Base-by-base conservation (phyloP, 1,140 invertebrate species). In the Hetaerina americana region DNA sequence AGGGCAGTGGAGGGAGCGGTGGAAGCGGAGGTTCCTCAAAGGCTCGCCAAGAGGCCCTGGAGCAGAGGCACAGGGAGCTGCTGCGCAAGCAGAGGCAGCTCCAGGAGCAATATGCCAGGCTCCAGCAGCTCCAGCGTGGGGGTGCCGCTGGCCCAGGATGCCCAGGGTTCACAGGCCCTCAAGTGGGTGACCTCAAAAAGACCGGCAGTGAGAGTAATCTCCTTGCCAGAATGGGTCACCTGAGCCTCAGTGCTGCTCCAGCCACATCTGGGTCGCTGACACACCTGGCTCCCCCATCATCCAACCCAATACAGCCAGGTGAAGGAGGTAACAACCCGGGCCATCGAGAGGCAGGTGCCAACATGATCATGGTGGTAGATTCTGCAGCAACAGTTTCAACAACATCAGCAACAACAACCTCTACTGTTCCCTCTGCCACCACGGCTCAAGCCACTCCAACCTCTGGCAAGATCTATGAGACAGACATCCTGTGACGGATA, bases 131-230 rank as follows among this genome's bases (percentile, higher is more conserved):
- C 26, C 92, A 93, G 76, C 86, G 92, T 66, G 88, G 89, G 66
- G 87, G 89, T 12, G 86, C 89, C 0, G 85, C 40, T 18, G 40
- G 15, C 87, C 0, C 78, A 87, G 67, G 77, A 83, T 12, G 81
- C 84, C 10, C 79, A 84, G 29, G 87, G 87, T 68, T 85, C 86
- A 24, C 82, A 85, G 24, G 84, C 86, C 18, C 85, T 87, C 66
- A 85, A 86, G 74, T 85, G 86, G 71, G 73, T 29, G 79, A 79
- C 67, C 80, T 94, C 5, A 94, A 95, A 79, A 94, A 94, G 78
- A 93, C 92, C 0, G 92, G 92, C n/a, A 93, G 90, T 75, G 93
- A 95, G 78, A 92, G 91, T 26, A 95, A 95, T 79, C 81, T 95
- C 3, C 80, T 94, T 24, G 88, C 89, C n/a, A 94, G 94, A 78